Evolutionary conservation across 2,113 vertebrate genomes (phyloP), one percentile per base, ranked within the genome.

Genomic region (Carassius auratus): DNA sequence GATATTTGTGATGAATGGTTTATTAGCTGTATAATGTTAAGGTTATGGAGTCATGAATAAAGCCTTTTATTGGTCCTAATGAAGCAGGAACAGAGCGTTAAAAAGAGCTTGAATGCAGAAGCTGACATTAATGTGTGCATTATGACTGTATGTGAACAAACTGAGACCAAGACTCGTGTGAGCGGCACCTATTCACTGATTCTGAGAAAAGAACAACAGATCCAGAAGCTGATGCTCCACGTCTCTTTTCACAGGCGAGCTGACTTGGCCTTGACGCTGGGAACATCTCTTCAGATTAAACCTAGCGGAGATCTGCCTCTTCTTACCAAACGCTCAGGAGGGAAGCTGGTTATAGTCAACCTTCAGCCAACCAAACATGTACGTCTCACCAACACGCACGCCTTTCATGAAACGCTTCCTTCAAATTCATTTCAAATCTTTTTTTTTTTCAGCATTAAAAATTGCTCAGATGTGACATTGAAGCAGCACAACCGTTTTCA

Each of bases 211-310:
- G 71, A 9, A 17, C 36, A 45, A 64, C 13, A 80, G 38, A 80
- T 38, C 4, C 38, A 17, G n/a, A 1, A 17, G 59, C 33, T 42
- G 76, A 64, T 64, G 10, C 45, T 71, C 62, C 23, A 4, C 8
- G 52, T 86, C 0, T 71, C 30, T 52, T 45, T 42, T 26, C 81
- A 5, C 92, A 99, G 98, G 90, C 96, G 91, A 71, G 97, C 97
- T 0, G 97, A 99, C 91, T 90, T 99, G 90, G 96, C 97, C 0
- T 77, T 99, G 91, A 97, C 98, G 0, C 92, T 99, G 88, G 98
- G 98, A 55, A 99, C 98, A 0, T 99, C 98, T 12, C 90, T 99
- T 91, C 98, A 99, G 92, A 99, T 99, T 91, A 98, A 97, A 90
- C 98, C 98, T 84, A 99, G 97, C 0, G 97, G 97, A 83, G 96